These are phyloP conservation scores for Ashinkailepas kermadecensis DNA, from an alignment of 2,888 invertebrate genomes.

Conservation along the genomic window DNA sequence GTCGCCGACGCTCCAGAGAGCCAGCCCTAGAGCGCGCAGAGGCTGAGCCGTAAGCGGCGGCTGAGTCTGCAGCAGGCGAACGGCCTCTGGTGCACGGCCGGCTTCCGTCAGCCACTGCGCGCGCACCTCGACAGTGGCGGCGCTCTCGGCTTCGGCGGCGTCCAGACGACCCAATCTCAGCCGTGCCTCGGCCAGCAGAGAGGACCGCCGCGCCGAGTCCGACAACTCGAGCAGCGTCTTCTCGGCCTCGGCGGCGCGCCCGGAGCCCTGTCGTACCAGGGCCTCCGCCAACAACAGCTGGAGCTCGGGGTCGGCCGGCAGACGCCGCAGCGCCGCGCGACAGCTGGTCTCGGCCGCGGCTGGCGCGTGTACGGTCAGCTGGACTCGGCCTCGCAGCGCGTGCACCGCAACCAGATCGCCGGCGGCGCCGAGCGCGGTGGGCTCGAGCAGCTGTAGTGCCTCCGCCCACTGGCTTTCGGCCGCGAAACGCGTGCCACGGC, in stretches of 20 bases:
- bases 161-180: not conserved
- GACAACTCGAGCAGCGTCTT: not conserved
- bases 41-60: not conserved
- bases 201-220: not conserved
- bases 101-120: not conserved
- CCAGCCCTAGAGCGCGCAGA: not conserved
- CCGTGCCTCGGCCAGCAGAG: constrained; percentile 6
- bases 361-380: not conserved
- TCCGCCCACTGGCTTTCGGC: not conserved
- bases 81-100: not conserved
- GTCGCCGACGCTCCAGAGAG: not conserved
- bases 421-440: not conserved
- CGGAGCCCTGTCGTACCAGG: constrained; percentile 19
- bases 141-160: not conserved
- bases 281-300: constrained; percentile 6
- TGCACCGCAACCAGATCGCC: not conserved
- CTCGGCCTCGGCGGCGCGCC: constrained; percentile 7
- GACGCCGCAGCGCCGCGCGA: not conserved
- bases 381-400: not conserved
- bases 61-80: not conserved
- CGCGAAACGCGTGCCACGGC: not conserved
- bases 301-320: not conserved
- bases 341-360: not conserved
- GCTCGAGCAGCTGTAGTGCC: not conserved
- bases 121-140: not conserved